phyloP scores from a whole-genome alignment of 2,888 invertebrate species.

The Elegia similella region DNA sequence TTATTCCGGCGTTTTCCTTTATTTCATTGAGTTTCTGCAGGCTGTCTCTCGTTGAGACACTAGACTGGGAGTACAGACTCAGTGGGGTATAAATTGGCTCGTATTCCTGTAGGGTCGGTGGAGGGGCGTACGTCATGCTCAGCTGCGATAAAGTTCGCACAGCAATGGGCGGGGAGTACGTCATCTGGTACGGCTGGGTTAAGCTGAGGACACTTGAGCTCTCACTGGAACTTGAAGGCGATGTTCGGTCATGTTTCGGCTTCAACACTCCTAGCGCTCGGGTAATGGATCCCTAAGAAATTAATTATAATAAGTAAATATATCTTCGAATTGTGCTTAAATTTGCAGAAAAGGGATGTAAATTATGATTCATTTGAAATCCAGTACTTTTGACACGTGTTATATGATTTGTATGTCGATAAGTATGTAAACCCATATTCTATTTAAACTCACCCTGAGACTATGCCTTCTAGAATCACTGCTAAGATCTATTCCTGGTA shows the following conservation, averaged over 20 bases:
- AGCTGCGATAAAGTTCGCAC: conserved; percentile 79
- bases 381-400: too few species aligned
- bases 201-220: conserved; percentile 82
- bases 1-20: conserved; percentile 62
- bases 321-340: background rate
- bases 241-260: conserved; percentile 83
- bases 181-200: conserved; percentile 71
- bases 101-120: conserved; percentile 79
- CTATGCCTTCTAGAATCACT: conserved; percentile 81
- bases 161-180: conserved; percentile 78
- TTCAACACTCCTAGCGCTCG: conserved; percentile 87
- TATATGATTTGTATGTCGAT: too few species aligned
- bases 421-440: too few species aligned
- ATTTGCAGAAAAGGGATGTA: background rate
- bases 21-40: conserved; percentile 73
- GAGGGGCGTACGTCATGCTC: conserved; percentile 83
- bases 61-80: conserved; percentile 73
- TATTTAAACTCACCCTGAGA: conserved; percentile 72
- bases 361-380: too few species aligned
- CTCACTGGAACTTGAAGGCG: conserved; percentile 85
- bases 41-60: conserved; percentile 71
- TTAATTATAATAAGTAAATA: background rate
- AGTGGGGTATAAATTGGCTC: conserved; percentile 75
- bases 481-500: conserved; percentile 75
- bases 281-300: conserved; percentile 86